phyloP scores from a whole-genome alignment of 1,140 invertebrate genomes.

The Rhopalosiphum padi region DNA sequence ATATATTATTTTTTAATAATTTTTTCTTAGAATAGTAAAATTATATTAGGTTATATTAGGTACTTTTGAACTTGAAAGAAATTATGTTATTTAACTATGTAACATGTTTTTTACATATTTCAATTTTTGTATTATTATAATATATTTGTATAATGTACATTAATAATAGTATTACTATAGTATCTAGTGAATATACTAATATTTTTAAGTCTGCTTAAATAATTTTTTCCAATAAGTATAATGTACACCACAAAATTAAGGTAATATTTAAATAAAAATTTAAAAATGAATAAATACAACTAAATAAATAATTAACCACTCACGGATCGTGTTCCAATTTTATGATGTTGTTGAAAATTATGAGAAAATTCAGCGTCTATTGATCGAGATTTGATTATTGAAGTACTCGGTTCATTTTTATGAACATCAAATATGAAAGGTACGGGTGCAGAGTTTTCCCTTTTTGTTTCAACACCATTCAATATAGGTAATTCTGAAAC shows the following conservation, averaged over 20 bases:
- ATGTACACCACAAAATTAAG: neutral
- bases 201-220: too few relatives aligned
- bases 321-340: slow-evolving; percentile 52
- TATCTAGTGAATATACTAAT: neutral
- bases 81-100: neutral
- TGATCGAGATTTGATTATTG: slow-evolving; percentile 53
- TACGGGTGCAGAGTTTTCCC: slow-evolving; percentile 4
- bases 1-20: neutral
- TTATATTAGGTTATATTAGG: neutral
- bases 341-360: slow-evolving; percentile 56
- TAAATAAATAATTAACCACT: neutral
- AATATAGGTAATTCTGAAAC: slow-evolving; percentile 7
- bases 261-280: neutral
- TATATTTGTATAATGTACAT: too few relatives aligned
- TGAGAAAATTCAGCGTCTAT: slow-evolving; percentile 55
- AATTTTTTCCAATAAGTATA: neutral
- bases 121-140: too few relatives aligned
- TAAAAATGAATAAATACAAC: neutral
- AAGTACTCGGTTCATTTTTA: slow-evolving; percentile 44
- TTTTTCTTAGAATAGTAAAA: neutral
- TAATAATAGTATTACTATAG: too few relatives aligned
- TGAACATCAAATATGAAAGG: slow-evolving; percentile 35
- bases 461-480: slow-evolving; percentile 31
- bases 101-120: too few relatives aligned
- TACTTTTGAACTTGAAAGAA: neutral